Conservation (phyloP, 1,140 invertebrate species). For the Drosophila rufa region DNA sequence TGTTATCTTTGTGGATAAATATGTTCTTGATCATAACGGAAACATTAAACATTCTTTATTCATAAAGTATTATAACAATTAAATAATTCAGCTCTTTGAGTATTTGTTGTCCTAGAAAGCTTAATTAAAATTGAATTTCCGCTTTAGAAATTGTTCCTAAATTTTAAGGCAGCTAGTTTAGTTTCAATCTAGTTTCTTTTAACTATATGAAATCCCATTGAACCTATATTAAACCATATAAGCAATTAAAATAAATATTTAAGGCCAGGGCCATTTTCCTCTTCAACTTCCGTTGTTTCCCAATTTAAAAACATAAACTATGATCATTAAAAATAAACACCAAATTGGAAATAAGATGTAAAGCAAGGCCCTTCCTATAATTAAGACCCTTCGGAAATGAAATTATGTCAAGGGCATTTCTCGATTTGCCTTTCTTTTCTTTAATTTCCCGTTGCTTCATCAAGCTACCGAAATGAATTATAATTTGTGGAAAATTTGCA, state of each 20-base stretch:
- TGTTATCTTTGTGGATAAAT: neutral
- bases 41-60: too few species aligned
- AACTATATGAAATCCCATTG: neutral
- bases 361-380: neutral
- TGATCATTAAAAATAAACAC: slow-evolving; percentile 9
- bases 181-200: neutral
- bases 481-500: slow-evolving; percentile 71
- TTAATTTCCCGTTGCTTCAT: slow-evolving; percentile 21
- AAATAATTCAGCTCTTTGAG: neutral
- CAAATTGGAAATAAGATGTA: slow-evolving; percentile 1
- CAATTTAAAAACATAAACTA: neutral
- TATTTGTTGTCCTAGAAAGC: neutral
- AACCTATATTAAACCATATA: neutral
- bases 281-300: slow-evolving; percentile 1
- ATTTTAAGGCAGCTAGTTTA: neutral
- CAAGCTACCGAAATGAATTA: slow-evolving; percentile 49
- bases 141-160: neutral
- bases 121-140: neutral
- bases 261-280: neutral
- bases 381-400: neutral
- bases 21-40: neutral
- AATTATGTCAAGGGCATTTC: slow-evolving; percentile 17
- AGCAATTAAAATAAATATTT: neutral
- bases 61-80: too few species aligned
- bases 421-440: slow-evolving; percentile 11